phyloP scores from a whole-genome alignment of 2,797 vertebrate genomes.

The Phoebastria nigripes region DNA sequence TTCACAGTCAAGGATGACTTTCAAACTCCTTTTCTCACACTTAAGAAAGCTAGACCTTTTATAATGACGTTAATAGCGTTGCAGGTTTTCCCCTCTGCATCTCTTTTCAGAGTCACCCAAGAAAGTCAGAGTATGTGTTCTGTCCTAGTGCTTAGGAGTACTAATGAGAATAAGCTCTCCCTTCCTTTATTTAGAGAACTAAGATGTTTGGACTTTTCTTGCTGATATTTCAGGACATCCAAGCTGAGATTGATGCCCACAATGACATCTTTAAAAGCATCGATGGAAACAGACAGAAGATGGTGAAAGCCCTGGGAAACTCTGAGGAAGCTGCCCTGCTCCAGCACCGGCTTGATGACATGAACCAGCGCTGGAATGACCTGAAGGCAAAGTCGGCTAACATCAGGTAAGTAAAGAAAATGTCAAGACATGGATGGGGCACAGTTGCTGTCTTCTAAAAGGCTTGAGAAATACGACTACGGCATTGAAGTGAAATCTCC shows the following conservation, averaged over 20 bases:
- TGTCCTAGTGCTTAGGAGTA: neutral
- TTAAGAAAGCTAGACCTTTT: neutral
- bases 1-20: neutral
- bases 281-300: conserved; percentile 93
- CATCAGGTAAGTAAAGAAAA: conserved; percentile 81
- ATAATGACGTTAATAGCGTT: neutral
- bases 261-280: conserved; percentile 98
- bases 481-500: neutral
- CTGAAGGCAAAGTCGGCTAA: conserved; percentile 91
- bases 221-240: conserved; percentile 86
- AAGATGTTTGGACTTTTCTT: neutral
- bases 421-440: neutral
- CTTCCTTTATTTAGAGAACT: neutral
- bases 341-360: conserved; percentile 94
- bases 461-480: neutral
- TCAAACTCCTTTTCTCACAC: neutral
- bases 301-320: conserved; percentile 94
- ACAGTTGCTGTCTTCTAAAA: neutral
- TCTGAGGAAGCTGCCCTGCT: conserved; percentile 92
- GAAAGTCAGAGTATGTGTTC: neutral
- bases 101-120: neutral
- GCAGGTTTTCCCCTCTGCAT: neutral
- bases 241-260: conserved; percentile 97
- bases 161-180: neutral
- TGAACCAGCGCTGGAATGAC: conserved; percentile 98